Evolutionary conservation across 2,888 invertebrate genomes (phyloP), one percentile per base, ranked within the genome.

Genomic region (Sesamia inferens): DNA sequence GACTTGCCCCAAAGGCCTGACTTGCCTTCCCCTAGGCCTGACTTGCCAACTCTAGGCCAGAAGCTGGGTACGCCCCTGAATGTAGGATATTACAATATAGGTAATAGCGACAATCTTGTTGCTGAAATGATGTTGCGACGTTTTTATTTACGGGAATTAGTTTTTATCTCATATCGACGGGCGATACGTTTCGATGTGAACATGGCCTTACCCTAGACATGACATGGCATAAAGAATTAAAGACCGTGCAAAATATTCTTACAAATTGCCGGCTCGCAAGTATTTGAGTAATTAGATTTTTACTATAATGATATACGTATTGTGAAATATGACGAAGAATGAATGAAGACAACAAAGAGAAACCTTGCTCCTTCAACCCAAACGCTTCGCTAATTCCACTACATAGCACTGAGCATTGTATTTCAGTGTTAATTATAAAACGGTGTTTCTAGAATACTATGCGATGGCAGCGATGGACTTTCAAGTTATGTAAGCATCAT

Each of bases 291-390:
- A 16, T 13, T 54, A 76, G 3, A 59, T n/a, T 76, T 47, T 44
- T 57, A 31, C n/a, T 51, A 68, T 31, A 77, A 62, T 68, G 0
- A 65, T 75, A n/a, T 31, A 48, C 5, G 24, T 39, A 48, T 61
- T 68, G 69, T 31, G 31, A 42, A 68, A 57, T 22, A 76, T 69
- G 24, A 76, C 55, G 24, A 76, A 62, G 69, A 22, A 14, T n/a
- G 31, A 31, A 76, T 55, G 54, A 76, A 76, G 22, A 31, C 31
- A 54, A 76, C 24, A 61, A 68, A 62, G 47, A 48, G 55, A 75
- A 76, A 69, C 19, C 62, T 44, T 13, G 61, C 13, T 69, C 24
- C 31, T 75, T 79, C 55, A 62, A 72, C 48, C 42, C 48, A 75
- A 62, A 62, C 42, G 22, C 39, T 78, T 77, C 22, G 47, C n/a